Conservation (phyloP, 2,113 vertebrate species). For the Haemorhous mexicanus region DNA sequence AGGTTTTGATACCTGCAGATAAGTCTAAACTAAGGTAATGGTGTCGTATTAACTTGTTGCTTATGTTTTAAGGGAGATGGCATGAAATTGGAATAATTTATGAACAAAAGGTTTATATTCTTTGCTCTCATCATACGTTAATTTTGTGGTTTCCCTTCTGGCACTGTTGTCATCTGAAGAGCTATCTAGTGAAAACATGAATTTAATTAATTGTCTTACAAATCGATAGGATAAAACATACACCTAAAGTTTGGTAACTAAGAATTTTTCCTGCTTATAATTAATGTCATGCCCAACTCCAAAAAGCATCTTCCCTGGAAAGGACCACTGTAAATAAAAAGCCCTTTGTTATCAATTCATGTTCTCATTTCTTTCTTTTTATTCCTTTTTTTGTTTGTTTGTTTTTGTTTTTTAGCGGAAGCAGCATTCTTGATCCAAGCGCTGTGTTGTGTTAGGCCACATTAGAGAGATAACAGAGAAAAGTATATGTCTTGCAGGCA, state of each 20-base stretch:
- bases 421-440: background rate
- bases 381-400: background rate
- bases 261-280: background rate
- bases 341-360: background rate
- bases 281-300: background rate
- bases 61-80: background rate
- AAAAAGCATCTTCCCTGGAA: background rate
- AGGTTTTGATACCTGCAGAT: background rate
- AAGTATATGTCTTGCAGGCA: background rate
- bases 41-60: background rate
- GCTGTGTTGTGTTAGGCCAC: background rate
- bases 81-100: background rate
- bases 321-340: background rate
- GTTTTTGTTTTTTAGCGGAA: background rate
- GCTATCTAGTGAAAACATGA: background rate
- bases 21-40: background rate
- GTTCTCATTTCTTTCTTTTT: background rate
- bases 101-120: background rate
- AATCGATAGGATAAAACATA: accelerated
- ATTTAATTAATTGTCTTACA: background rate
- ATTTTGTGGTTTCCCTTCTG: background rate
- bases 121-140: background rate
- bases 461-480: background rate
- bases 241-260: background rate
- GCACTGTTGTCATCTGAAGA: background rate